These are phyloP conservation scores for Thunnus thynnus DNA, from an alignment of 2,113 vertebrate genomes.

Conservation along the genomic window DNA sequence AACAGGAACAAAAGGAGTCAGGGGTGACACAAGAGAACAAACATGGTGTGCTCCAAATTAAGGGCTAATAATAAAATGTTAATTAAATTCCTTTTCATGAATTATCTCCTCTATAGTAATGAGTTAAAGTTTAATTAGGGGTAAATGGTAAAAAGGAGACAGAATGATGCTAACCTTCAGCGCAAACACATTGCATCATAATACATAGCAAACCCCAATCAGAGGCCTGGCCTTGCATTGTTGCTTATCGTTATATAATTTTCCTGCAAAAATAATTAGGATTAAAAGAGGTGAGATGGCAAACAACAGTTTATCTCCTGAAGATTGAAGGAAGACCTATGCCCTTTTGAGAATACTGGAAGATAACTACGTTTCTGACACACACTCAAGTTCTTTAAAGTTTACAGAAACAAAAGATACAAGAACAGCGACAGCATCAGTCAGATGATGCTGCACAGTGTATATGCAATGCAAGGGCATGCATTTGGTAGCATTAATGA, in stretches of 20 bases:
- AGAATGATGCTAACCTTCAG: slow-evolving; percentile 72
- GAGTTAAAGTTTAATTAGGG: slow-evolving; percentile 83
- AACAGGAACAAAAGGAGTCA: slow-evolving; percentile 71
- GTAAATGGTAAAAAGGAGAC: slow-evolving; percentile 66
- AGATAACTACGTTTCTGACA: slow-evolving; percentile 14
- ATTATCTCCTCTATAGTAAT: slow-evolving; percentile 74
- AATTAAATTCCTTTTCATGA: slow-evolving; percentile 80
- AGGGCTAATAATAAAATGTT: slow-evolving; percentile 79
- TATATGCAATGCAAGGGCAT: slow-evolving; percentile 34
- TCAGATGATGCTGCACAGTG: slow-evolving; percentile 2
- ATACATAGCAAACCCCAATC: slow-evolving; percentile 56
- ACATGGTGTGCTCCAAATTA: slow-evolving; percentile 75
- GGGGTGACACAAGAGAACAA: slow-evolving; percentile 70
- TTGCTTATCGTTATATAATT: slow-evolving; percentile 63
- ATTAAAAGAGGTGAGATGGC: slow-evolving; percentile 48
- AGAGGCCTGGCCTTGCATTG: slow-evolving; percentile 43
- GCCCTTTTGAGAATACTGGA: not conserved
- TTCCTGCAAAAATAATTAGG: slow-evolving; percentile 61
- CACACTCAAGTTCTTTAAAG: not conserved
- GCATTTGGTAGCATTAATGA: slow-evolving; percentile 53
- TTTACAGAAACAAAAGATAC: not conserved
- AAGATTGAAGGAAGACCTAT: slow-evolving; percentile 34
- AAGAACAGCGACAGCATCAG: not conserved
- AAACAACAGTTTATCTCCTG: slow-evolving; percentile 33
- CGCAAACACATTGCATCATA: slow-evolving; percentile 66